Evolutionary conservation across 2,797 vertebrate genomes (phyloP).

Genomic region (Sphenopsis melanotis): DNA sequence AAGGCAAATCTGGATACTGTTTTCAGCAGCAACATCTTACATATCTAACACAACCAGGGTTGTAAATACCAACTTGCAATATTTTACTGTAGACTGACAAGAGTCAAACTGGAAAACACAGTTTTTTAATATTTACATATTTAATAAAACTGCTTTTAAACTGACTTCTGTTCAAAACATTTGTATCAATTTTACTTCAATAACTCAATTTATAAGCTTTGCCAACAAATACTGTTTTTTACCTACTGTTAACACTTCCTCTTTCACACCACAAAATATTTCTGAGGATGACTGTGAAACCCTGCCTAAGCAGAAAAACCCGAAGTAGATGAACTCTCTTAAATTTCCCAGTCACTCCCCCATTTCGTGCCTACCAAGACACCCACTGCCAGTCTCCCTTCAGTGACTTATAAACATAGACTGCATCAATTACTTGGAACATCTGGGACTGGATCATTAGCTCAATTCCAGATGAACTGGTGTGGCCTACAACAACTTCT

Average conservation of each 20-base stretch:
- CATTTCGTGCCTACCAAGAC: neutral
- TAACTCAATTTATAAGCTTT: neutral
- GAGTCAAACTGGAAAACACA: neutral
- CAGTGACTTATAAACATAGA: neutral
- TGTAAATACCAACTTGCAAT: neutral
- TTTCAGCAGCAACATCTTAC: neutral
- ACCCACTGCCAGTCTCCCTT: neutral
- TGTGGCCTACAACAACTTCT: neutral
- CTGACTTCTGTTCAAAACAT: neutral
- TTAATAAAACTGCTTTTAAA: neutral
- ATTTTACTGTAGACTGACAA: neutral
- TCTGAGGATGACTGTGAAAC: neutral
- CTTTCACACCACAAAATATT: neutral
- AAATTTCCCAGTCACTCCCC: neutral
- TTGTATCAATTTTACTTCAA: neutral
- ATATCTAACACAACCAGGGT: neutral
- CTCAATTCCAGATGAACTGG: constrained; percentile 9
- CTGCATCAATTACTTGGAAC: neutral
- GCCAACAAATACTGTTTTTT: neutral
- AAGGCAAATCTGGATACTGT: neutral
- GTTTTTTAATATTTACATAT: neutral
- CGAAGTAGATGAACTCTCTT: neutral
- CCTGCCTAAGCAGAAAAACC: neutral
- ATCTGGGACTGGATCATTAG: neutral
- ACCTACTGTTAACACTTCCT: neutral